Conservation (phyloP, 2,888 invertebrate genomes). For the Tetramorium bicarinatum region DNA sequence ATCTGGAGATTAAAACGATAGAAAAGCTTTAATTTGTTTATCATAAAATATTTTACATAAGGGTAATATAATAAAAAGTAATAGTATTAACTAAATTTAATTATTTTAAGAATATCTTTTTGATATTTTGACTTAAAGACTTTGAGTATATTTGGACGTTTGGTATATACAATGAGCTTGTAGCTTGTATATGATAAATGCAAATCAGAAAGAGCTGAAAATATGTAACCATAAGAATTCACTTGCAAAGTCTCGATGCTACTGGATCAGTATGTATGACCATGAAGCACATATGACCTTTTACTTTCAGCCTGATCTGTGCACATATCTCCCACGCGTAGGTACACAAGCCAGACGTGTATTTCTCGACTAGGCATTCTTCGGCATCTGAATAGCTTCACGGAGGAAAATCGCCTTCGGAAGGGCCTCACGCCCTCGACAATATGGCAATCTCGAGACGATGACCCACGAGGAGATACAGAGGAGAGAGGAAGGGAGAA, state of each 20-base stretch:
- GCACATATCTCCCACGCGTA: constrained; percentile 36
- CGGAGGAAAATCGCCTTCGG: constrained; percentile 76
- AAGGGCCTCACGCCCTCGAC: constrained; percentile 77
- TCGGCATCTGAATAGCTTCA: constrained; percentile 72
- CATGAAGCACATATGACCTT: constrained; percentile 37
- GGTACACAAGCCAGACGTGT: constrained; percentile 35
- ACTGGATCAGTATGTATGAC: constrained; percentile 27
- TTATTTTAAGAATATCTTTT: not conserved
- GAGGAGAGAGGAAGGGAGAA: not conserved
- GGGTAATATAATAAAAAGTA: not conserved
- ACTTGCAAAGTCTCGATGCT: constrained; percentile 11
- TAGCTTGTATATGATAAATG: not conserved
- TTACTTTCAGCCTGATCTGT: constrained; percentile 31
- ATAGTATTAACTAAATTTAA: not conserved
- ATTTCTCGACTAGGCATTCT: constrained; percentile 52
- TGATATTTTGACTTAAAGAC: not conserved
- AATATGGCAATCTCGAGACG: constrained; percentile 71
- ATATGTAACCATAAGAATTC: not conserved
- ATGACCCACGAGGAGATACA: constrained; percentile 10
- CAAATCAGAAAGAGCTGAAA: constrained; percentile 5
- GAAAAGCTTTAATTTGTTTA: not conserved
- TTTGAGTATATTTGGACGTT: not conserved
- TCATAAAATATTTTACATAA: not conserved
- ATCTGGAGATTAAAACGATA: not conserved
- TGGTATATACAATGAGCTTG: not conserved